Base-by-base conservation (phyloP, 2,797 vertebrate genomes). In the Lacerta agilis region DNA sequence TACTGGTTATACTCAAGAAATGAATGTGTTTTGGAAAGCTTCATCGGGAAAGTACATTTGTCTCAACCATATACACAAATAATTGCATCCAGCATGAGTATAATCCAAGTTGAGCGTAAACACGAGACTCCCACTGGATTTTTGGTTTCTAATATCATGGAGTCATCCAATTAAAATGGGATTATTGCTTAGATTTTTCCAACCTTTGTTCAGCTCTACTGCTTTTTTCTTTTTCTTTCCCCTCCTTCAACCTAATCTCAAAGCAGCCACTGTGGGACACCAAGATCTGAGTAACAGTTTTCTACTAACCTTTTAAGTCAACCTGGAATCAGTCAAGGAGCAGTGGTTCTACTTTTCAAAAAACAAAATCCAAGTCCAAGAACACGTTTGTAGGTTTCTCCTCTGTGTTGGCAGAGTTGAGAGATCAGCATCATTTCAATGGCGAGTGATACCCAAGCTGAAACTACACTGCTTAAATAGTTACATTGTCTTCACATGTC, bases 71-170 rank as follows among this genome's bases (percentile, higher is more conserved):
- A 67, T 38, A 84, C 43, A 90, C 43, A 87, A 90, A 90, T 81
- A 2, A 80, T 3, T 78, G 10, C 36, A 38, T 5, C 86, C 81
- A 85, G 77, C 88, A 91, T 85, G 11, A 84, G 73, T 61, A 66
- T 0, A 83, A 89, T 88, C 8, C 86, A 36, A 94, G 87, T 7
- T 76, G 36, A 55, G 88, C 11, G 73, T 29, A 66, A 43, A 85
- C 89, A 81, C 13, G 71, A 83, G 36, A 82, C 8, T 43, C 29
- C 10, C 45, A 41, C 1, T 92, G 73, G 85, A 93, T 87, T 94
- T 96, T 92, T 78, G 87, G 2, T 92, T 95, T 94, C 84, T 84
- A 83, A 89, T 93, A 90, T 88, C 43, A 89, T 73, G 61, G 91
- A 94, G 25, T 83, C 80, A 82, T 75, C 49, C 78, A 88, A 94